Percentiles rank a stretch among this genome's conserved stretches.
phyloP scores from a whole-genome alignment of 2,113 vertebrate species.

The Leptobrachium ailaonicum region DNA sequence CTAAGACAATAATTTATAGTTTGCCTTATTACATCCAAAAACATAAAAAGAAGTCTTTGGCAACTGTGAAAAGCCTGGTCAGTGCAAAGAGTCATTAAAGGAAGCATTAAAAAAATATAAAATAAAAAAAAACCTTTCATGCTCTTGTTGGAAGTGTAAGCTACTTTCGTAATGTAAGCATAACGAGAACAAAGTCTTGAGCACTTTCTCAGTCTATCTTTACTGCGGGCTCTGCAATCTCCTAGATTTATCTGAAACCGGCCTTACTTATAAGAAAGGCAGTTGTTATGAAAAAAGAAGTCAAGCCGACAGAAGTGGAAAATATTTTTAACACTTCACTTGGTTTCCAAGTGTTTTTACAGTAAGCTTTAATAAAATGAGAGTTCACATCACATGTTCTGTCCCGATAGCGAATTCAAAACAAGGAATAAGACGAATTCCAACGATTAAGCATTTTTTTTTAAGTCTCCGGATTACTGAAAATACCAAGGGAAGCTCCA shows the following conservation, averaged over 20 bases:
- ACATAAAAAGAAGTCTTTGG: conserved; percentile 48
- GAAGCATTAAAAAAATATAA: conserved; percentile 44
- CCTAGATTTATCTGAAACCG: conserved; percentile 9
- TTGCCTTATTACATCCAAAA: conserved; percentile 63
- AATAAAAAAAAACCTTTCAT: conserved; percentile 52
- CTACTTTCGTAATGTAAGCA: conserved; percentile 38
- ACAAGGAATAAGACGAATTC: too few species aligned
- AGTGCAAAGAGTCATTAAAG: conserved; percentile 54
- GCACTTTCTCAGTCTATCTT: conserved; percentile 5
- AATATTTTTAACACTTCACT: too few species aligned
- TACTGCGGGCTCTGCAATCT: conserved; percentile 17
- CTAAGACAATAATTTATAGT: conserved; percentile 58
- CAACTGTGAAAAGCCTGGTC: conserved; percentile 52
- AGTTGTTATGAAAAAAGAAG: not conserved
- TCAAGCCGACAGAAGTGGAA: too few species aligned
- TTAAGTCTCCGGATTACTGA: too few species aligned
- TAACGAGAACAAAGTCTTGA: conserved; percentile 28
- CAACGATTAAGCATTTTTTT: too few species aligned
- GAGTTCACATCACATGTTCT: too few species aligned
- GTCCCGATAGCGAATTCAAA: too few species aligned
- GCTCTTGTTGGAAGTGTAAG: conserved; percentile 53
- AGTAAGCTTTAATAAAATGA: too few species aligned
- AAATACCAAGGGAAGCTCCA: too few species aligned
- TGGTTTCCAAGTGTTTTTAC: too few species aligned
- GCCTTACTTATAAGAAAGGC: not conserved